Base-by-base conservation (phyloP, 2,797 vertebrate species). In the Odontamblyopus rebecca region DNA sequence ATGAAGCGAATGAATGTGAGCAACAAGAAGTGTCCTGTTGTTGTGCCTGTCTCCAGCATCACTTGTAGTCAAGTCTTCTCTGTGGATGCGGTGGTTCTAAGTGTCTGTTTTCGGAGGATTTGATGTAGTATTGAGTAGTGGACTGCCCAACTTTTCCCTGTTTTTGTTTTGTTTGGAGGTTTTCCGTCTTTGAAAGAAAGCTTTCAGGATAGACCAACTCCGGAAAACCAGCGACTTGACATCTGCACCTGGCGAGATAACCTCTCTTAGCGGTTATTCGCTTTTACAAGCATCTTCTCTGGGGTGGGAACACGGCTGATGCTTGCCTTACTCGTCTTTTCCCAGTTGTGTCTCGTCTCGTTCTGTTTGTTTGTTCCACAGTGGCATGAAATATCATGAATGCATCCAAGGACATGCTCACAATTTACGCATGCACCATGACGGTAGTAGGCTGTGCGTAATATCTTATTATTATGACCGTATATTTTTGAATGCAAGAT, bases 1-100 rank as follows among this genome's bases (percentile, higher is more conserved):
- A 94, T 93, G 93, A 94, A 94, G 88, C 91, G 92, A 84, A 90
- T 94, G 92, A 94, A 94, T 87, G 93, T 94, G 92, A 95, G 93
- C 90, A 86, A 89, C 88, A 85, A 86, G 82, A 91, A 88, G 91
- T 91, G 88, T 88, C 78, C 82, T 80, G 84, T 86, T 83, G 83
- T 85, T 73, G 82, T 86, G 76, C 78, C 81, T 44, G 83, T 85
- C 85, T 81, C 83, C 89, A 80, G 87, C 83, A 79, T 83, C 87
- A 75, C 73, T 76, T 64, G 67, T 80, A 80, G 82, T 72, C 85
- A 74, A 80, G 82, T 85, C 77, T 74, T 75, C 70, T 81, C 72
- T 64, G 80, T 78, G 89, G 85, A 88, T 84, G 84, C 83, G 76
- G 72, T 71, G 75, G 71, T 51, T 78, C 60, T 83, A 78, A 73